phyloP scores from a whole-genome alignment of 2,888 invertebrate species.

The Drosophila kanekoi region DNA sequence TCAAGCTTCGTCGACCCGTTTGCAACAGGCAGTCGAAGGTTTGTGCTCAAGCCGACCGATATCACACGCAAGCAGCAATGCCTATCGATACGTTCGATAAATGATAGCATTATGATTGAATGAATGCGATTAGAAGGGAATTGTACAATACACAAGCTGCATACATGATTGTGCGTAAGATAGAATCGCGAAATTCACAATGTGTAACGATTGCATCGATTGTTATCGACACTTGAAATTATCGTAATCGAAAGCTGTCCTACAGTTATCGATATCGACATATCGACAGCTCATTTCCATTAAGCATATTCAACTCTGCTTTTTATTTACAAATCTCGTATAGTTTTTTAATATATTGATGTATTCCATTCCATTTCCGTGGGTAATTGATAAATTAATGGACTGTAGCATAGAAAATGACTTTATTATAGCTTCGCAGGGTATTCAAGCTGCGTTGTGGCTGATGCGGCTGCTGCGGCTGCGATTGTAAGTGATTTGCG shows the following conservation, averaged over 20 bases:
- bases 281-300: too few relatives aligned
- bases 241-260: too few relatives aligned
- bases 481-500: conserved; percentile 35
- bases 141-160: too few relatives aligned
- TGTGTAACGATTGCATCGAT: too few relatives aligned
- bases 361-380: neutral
- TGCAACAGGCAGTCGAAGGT: conserved; percentile 42
- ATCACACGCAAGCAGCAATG: neutral
- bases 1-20: conserved; percentile 33
- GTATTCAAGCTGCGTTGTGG: conserved; percentile 24
- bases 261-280: too few relatives aligned
- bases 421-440: conserved; percentile 3
- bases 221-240: too few relatives aligned
- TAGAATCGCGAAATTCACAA: too few relatives aligned
- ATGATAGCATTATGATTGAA: neutral
- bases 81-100: conserved; percentile 29
- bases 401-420: neutral
- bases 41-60: conserved; percentile 9
- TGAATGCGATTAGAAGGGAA: too few relatives aligned
- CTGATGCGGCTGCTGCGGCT: neutral
- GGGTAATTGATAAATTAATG: conserved; percentile 15
- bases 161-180: too few relatives aligned
- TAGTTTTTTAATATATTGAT: too few relatives aligned
- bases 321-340: too few relatives aligned
- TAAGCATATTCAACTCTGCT: too few relatives aligned